Percentiles rank a stretch among this genome's conserved stretches.
These are phyloP conservation scores for Corythaixoides concolor DNA, from an alignment of 2,113 vertebrate genomes.

Conservation along the genomic window DNA sequence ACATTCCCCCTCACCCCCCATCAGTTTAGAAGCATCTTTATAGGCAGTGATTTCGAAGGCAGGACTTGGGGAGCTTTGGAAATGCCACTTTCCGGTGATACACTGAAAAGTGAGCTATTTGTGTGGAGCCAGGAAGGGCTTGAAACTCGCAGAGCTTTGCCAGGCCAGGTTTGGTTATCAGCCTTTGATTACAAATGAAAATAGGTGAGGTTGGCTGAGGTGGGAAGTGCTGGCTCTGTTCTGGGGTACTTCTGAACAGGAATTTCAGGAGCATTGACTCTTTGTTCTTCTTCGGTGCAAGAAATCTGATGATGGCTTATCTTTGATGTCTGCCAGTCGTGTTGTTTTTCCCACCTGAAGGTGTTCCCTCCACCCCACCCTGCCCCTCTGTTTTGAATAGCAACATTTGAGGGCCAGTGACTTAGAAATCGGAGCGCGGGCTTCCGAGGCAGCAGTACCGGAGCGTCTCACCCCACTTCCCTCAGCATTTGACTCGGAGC, in stretches of 20 bases:
- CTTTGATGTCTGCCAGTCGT: conserved; percentile 44
- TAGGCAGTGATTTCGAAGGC: background rate
- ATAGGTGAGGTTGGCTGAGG: conserved; percentile 42
- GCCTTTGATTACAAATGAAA: conserved; percentile 30
- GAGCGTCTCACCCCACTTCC: background rate
- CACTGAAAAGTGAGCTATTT: background rate
- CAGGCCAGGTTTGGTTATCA: conserved; percentile 39
- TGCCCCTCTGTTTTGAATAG: conserved; percentile 16
- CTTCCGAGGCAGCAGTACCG: background rate
- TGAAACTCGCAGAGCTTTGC: background rate
- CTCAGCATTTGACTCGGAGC: background rate
- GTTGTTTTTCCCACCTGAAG: conserved; percentile 50
- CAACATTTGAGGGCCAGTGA: background rate
- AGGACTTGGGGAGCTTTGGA: background rate
- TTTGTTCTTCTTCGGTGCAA: conserved; percentile 38
- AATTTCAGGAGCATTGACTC: conserved; percentile 39
- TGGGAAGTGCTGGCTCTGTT: conserved; percentile 30
- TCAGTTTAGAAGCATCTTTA: background rate
- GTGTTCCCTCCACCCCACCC: conserved; percentile 27
- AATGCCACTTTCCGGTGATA: background rate
- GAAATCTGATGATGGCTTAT: conserved; percentile 52
- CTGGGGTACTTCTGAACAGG: conserved; percentile 59
- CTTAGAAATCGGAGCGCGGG: background rate
- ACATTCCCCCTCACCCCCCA: too few relatives aligned
- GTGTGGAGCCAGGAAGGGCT: background rate